Evolutionary conservation across 2,888 invertebrate genomes (phyloP).

Genomic region (Cephus spinipes): DNA sequence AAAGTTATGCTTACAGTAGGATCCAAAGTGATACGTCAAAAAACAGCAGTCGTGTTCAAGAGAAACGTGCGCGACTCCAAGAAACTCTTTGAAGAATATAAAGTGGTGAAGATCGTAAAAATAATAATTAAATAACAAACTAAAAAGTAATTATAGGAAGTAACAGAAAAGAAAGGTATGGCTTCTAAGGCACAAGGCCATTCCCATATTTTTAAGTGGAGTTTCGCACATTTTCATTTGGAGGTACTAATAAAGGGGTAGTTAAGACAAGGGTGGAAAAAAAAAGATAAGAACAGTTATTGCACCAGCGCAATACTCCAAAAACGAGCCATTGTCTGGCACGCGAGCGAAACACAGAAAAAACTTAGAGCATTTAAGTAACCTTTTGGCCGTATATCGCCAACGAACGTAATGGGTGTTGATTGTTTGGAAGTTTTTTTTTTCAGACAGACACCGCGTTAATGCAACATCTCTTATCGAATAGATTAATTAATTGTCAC

Average conservation of each 20-base stretch:
- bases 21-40: slow-evolving; percentile 23
- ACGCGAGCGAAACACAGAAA: not conserved
- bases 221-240: not conserved
- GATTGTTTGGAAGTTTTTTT: slow-evolving; percentile 41
- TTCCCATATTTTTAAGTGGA: not conserved
- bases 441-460: not conserved
- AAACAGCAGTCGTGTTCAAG: slow-evolving; percentile 18
- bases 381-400: slow-evolving; percentile 50
- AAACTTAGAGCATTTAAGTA: slow-evolving; percentile 46
- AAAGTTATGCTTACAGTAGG: slow-evolving; percentile 29
- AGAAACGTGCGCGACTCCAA: slow-evolving; percentile 1
- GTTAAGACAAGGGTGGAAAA: not conserved
- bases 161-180: not conserved
- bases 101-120: not conserved
- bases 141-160: slow-evolving; percentile 9
- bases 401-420: slow-evolving; percentile 28
- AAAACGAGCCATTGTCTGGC: not conserved
- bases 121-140: not conserved
- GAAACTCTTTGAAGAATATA: not conserved
- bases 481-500: not conserved
- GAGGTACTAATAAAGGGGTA: not conserved
- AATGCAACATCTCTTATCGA: not conserved
- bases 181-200: not conserved
- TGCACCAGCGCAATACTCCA: not conserved
- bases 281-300: not conserved